Conservation (phyloP, 1,140 invertebrate genomes). For the Drosophila bifasciata region DNA sequence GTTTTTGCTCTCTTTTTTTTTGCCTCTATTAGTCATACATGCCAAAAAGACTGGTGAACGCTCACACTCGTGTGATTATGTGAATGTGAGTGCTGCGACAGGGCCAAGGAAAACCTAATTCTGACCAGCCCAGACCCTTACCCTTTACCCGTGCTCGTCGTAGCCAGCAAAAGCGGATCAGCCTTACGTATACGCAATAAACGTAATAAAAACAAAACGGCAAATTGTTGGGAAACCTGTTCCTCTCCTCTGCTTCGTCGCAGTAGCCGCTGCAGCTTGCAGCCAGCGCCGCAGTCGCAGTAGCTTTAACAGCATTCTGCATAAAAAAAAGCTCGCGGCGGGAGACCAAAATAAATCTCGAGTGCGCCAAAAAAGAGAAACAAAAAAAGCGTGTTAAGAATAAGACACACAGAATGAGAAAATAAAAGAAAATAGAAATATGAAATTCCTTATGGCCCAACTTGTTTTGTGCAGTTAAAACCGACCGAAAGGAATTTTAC, state of each 20-base stretch:
- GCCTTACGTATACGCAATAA: slow-evolving; percentile 54
- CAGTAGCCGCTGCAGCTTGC: slow-evolving; percentile 15
- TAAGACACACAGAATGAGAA: slow-evolving; percentile 22
- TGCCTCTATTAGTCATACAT: slow-evolving; percentile 62
- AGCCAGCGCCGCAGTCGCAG: slow-evolving; percentile 9
- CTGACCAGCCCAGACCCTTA: background rate
- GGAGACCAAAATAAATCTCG: slow-evolving; percentile 43
- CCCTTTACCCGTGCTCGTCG: no score
- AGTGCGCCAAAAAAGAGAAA: slow-evolving; percentile 30
- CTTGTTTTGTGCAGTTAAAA: slow-evolving; percentile 62
- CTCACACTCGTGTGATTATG: background rate
- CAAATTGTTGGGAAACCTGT: slow-evolving; percentile 59
- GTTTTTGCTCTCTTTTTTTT: slow-evolving; percentile 19
- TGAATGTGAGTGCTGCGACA: no score
- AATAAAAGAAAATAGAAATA: slow-evolving; percentile 14
- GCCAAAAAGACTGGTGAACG: slow-evolving; percentile 10
- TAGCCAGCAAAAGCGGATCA: background rate
- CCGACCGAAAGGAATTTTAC: slow-evolving; percentile 11
- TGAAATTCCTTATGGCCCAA: slow-evolving; percentile 30
- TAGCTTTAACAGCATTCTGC: slow-evolving; percentile 28
- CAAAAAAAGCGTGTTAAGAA: slow-evolving; percentile 8
- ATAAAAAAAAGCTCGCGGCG: slow-evolving; percentile 29
- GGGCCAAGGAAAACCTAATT: slow-evolving; percentile 1
- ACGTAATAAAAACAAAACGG: slow-evolving; percentile 46
- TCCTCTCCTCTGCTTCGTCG: slow-evolving; percentile 26